These are phyloP conservation scores for Melipona beecheii DNA, from an alignment of 2,888 invertebrate genomes.

Conservation along the genomic window DNA sequence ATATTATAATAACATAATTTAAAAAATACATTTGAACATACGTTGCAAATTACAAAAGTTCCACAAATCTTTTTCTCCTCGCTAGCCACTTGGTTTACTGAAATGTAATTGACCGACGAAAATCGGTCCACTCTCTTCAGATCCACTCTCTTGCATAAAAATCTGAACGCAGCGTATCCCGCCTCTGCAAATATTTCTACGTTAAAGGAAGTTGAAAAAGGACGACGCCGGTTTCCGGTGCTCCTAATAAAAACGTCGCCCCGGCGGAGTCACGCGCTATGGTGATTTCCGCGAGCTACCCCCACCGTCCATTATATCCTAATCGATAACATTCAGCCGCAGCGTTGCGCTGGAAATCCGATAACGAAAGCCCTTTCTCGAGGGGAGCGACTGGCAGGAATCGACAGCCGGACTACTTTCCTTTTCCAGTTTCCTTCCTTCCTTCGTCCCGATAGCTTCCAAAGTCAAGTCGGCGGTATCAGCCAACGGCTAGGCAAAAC, in stretches of 20 bases:
- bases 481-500: slow-evolving; percentile 36
- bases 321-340: slow-evolving; percentile 20
- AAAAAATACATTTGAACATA: too few relatives aligned
- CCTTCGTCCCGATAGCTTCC: not conserved
- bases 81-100: too few relatives aligned
- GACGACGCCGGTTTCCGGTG: too few relatives aligned
- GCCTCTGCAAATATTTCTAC: too few relatives aligned
- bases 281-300: not conserved
- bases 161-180: too few relatives aligned
- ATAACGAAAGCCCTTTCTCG: slow-evolving; percentile 22
- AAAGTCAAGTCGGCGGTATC: slow-evolving; percentile 13
- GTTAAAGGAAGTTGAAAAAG: too few relatives aligned
- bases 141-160: too few relatives aligned
- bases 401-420: slow-evolving; percentile 29
- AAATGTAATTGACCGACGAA: too few relatives aligned
- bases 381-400: slow-evolving; percentile 3
- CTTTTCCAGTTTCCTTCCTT: not conserved
- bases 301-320: not conserved
- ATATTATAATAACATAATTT: too few relatives aligned
- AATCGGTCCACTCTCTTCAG: too few relatives aligned
- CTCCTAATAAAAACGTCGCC: not conserved
- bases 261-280: not conserved
- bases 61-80: too few relatives aligned
- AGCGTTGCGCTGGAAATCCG: slow-evolving; percentile 20
- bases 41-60: too few relatives aligned